Base-by-base conservation (phyloP, 2,113 vertebrate genomes). In the Haemorhous mexicanus region DNA sequence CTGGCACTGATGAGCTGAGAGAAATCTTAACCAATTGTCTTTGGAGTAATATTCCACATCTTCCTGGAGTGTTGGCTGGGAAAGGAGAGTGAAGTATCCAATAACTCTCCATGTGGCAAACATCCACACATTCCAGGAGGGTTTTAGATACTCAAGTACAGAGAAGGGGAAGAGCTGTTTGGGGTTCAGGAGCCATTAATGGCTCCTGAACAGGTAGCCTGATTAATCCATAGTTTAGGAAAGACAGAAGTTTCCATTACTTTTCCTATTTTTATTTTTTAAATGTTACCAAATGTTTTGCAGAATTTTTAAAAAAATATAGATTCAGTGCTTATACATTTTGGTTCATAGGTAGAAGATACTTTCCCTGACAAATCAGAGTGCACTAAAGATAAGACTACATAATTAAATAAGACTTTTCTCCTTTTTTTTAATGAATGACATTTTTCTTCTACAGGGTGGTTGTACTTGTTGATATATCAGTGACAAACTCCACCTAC, bases 391-490 rank as follows among this genome's bases (percentile, higher is more conserved):
- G 89, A 78, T 68, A 70, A 72, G 11, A 91, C 93, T 66, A 58
- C 84, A 80, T 89, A 84, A 85, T 84, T 74, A 83, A 86, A 81
- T 84, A 56, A 7, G 46, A 28, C 50, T 44, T 67, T 47, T 19
- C 24, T 35, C 22, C 72, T 43, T 19, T 35, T 72, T 61, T 84
- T 67, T 39, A 1, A 69, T 14, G 7, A 93, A 67, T 93, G 84
- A 76, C 50, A 18, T 95, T 44, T 97, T 95, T 95, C 74, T 94
- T 76, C 5, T 80, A 4, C 35, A 99, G 98, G 92, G 97, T 99
- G 72, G 97, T 98, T 92, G 75, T 99, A 70, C 96, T 99, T 80
- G 91, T 99, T 46, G 98, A 99, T 88, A 28, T 96, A 86, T 98
- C 98, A 9, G 67, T 66, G 67, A 89, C 95, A 90, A 98, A 97